A percentile compares a stretch with the other conserved stretches of the same genome.
Conservation (phyloP, 1,140 invertebrate species). For the Wiebesia pumilae region DNA sequence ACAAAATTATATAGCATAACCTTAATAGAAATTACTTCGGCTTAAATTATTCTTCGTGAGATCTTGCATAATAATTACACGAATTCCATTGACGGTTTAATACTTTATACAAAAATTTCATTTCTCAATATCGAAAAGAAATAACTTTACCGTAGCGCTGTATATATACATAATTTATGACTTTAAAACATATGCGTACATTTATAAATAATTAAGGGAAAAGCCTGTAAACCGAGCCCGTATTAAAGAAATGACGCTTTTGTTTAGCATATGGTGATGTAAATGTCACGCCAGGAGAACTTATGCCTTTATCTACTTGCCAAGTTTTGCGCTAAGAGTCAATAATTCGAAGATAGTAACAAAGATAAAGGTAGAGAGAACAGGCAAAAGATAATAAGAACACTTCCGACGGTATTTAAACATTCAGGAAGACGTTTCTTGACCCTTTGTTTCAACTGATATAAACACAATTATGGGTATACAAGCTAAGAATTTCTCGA, state of each 20-base stretch:
- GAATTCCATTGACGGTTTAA: not conserved
- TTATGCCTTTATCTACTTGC: not conserved
- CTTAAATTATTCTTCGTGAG: not conserved
- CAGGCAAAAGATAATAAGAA: not conserved
- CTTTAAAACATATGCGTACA: not conserved
- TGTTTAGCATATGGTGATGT: not conserved
- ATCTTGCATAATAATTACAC: not conserved
- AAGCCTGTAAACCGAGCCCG: not conserved
- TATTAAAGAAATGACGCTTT: not conserved
- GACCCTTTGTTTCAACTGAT: not conserved
- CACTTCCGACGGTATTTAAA: slow-evolving; percentile 5
- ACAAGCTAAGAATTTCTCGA: not conserved
- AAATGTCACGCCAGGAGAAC: not conserved
- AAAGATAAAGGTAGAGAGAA: not conserved
- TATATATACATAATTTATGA: not conserved
- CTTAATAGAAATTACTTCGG: not conserved
- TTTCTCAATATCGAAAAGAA: not conserved
- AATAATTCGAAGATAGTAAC: not conserved
- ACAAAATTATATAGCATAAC: not conserved
- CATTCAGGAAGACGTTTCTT: not conserved
- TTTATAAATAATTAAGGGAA: slow-evolving; percentile 16
- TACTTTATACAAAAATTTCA: not conserved
- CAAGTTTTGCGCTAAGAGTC: not conserved
- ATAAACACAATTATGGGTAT: not conserved
- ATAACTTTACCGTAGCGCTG: not conserved